Evolutionary conservation across 2,888 invertebrate genomes (phyloP).

Genomic region (Proisotoma minuta): DNA sequence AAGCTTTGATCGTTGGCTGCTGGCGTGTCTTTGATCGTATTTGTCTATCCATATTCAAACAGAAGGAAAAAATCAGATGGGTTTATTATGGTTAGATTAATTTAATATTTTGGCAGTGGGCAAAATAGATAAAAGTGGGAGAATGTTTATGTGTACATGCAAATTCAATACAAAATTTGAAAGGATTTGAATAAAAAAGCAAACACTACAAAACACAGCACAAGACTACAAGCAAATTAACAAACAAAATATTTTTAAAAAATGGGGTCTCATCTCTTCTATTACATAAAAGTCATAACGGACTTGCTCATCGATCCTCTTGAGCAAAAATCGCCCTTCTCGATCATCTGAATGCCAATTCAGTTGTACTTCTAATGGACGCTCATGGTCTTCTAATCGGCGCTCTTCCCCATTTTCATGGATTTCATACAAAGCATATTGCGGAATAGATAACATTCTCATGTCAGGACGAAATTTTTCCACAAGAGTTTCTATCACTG

Average conservation of each 20-base stretch:
- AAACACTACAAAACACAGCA: not conserved
- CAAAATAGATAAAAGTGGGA: too few relatives aligned
- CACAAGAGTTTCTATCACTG: conserved; percentile 93
- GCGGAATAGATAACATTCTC: conserved; percentile 77
- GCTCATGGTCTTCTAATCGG: conserved; percentile 81
- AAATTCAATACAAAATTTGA: too few relatives aligned
- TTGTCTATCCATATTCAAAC: conserved; percentile 30
- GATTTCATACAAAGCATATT: conserved; percentile 64
- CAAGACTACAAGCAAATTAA: not conserved
- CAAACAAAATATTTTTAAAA: too few relatives aligned
- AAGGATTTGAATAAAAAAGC: not conserved
- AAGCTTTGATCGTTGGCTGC: conserved; percentile 58
- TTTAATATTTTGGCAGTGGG: too few relatives aligned
- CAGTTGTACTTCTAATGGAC: conserved; percentile 91
- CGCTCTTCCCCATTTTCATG: conserved; percentile 82
- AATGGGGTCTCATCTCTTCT: conserved; percentile 8
- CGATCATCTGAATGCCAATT: conserved; percentile 99
- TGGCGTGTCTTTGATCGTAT: conserved; percentile 37
- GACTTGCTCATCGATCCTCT: conserved; percentile 81
- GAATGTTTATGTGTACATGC: too few relatives aligned
- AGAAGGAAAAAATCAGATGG: too few relatives aligned
- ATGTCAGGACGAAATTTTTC: conserved; percentile 99
- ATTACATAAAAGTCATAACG: conserved; percentile 44
- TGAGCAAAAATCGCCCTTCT: conserved; percentile 92
- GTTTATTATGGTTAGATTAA: too few relatives aligned